phyloP scores from a whole-genome alignment of 2,113 vertebrate genomes.

The Argyrosomus japonicus region DNA sequence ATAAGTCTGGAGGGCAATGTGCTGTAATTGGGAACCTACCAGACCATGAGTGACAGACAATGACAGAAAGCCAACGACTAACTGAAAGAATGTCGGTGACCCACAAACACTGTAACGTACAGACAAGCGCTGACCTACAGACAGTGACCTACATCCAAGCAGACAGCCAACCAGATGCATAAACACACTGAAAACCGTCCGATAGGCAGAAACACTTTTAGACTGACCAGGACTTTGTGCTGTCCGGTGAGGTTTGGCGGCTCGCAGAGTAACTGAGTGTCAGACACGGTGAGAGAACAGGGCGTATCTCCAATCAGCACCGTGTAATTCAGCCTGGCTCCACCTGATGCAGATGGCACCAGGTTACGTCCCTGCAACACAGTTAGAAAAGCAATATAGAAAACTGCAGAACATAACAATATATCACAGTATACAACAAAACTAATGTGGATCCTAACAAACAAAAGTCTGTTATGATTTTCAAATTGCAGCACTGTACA shows the following conservation, averaged over 20 bases:
- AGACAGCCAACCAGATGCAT: conserved; percentile 34
- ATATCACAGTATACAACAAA: neutral
- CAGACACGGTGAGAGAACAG: conserved; percentile 93
- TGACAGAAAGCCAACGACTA: conserved; percentile 61
- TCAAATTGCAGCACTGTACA: neutral
- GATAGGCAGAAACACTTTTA: neutral
- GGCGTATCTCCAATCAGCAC: conserved; percentile 95
- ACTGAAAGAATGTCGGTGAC: conserved; percentile 69
- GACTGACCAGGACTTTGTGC: conserved; percentile 95
- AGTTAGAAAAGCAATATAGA: neutral
- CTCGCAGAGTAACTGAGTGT: conserved; percentile 96
- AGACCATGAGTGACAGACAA: conserved; percentile 76
- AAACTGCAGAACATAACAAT: neutral
- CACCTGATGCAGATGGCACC: conserved; percentile 92
- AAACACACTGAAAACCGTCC: neutral
- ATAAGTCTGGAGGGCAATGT: conserved; percentile 59
- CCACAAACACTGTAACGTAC: conserved; percentile 66
- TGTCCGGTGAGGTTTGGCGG: conserved; percentile 95
- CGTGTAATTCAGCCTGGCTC: conserved; percentile 95
- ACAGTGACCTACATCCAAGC: conserved; percentile 61
- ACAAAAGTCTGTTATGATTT: neutral
- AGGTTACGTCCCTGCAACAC: conserved; percentile 92
- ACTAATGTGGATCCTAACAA: neutral
- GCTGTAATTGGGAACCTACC: conserved; percentile 60
- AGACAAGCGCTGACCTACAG: conserved; percentile 59